These are phyloP conservation scores for Psephotus haematonotus DNA, from an alignment of 2,113 vertebrate species.

Conservation along the genomic window DNA sequence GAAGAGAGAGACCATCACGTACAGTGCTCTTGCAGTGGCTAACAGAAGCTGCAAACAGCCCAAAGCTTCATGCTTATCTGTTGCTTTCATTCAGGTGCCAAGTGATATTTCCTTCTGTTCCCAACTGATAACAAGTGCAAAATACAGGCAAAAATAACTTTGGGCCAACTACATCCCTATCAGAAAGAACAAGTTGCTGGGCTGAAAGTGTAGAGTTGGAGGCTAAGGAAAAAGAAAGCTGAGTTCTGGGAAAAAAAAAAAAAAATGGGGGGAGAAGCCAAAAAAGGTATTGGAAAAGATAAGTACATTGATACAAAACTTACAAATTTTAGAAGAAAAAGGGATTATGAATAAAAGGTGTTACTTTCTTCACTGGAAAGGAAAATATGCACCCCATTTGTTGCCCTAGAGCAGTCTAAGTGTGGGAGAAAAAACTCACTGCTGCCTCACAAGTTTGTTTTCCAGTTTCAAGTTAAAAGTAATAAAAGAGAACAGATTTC, in stretches of 20 bases:
- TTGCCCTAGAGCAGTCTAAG: not conserved
- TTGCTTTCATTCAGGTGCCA: not conserved
- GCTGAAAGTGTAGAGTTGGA: not conserved
- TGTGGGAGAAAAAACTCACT: not conserved
- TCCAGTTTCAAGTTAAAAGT: not conserved
- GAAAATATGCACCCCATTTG: not conserved
- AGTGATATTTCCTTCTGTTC: conserved; percentile 21
- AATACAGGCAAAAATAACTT: not conserved
- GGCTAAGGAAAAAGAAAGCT: not conserved
- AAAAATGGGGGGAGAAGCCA: not conserved
- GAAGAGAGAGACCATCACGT: not conserved
- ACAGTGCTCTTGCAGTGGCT: not conserved
- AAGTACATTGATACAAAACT: not conserved
- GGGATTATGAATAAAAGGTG: not conserved
- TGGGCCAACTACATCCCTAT: not conserved
- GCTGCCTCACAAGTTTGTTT: not conserved
- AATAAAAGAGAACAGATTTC: not conserved
- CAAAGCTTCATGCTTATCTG: conserved; percentile 4
- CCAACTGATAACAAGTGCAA: not conserved
- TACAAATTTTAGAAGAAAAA: not conserved
- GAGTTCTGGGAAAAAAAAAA: not conserved
- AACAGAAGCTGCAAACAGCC: not conserved
- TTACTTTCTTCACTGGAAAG: not conserved
- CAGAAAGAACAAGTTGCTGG: not conserved
- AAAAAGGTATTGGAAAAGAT: not conserved